Conservation (phyloP, 2,888 invertebrate species). For the Netelia virgata region DNA sequence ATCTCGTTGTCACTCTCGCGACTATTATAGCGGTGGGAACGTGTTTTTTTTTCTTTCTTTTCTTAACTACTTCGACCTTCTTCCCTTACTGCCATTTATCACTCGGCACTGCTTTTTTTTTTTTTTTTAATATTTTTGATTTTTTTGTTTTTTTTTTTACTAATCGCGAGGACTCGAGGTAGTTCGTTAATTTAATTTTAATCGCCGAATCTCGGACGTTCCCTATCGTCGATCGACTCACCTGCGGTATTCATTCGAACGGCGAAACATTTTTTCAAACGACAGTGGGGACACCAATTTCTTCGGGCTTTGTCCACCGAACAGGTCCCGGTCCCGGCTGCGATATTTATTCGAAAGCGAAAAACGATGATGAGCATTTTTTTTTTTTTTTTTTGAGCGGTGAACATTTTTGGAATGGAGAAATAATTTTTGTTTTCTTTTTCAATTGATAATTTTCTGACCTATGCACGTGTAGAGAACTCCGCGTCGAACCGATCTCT, state of each 20-base stretch:
- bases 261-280: conserved; percentile 91
- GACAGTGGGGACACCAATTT: conserved; percentile 95
- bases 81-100: conserved; percentile 22
- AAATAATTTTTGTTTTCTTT: conserved; percentile 9
- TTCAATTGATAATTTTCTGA: conserved; percentile 78
- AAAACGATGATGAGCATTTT: conserved; percentile 18
- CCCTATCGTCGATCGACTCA: conserved; percentile 79
- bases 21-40: conserved; percentile 38
- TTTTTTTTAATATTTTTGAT: neutral
- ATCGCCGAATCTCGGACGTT: conserved; percentile 12
- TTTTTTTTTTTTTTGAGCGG: neutral
- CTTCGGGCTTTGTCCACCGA: conserved; percentile 92
- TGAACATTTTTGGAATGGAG: neutral
- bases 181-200: neutral
- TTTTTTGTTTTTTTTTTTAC: neutral
- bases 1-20: conserved; percentile 71
- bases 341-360: conserved; percentile 58
- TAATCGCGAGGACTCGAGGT: neutral
- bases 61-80: conserved; percentile 16
- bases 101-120: neutral
- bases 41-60: conserved; percentile 46
- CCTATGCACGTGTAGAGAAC: conserved; percentile 92
- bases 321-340: conserved; percentile 91
- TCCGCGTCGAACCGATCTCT: conserved; percentile 91
- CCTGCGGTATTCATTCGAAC: conserved; percentile 93